Evolutionary conservation across 2,888 invertebrate species (phyloP), one percentile per base, ranked within the genome.

Genomic region (Andrena hattorfiana): DNA sequence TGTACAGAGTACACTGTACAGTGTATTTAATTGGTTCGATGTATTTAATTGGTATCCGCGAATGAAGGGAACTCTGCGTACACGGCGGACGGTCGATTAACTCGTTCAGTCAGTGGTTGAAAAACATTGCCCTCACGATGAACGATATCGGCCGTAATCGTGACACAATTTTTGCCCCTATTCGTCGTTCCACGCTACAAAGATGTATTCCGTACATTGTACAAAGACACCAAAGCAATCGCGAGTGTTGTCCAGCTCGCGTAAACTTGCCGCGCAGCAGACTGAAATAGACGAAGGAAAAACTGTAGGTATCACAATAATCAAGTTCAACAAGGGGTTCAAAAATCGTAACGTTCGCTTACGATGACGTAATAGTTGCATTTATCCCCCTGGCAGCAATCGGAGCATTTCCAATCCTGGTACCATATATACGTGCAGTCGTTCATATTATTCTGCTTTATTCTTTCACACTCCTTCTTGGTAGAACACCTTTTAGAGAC

Each of bases 361-460:
- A 99, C 99, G 93, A 99, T 98, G 68, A 98, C 96, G 94, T 97
- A 99, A 93, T 98, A 99, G 94, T 99, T 99, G 94, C 99, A 99
- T 73, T 98, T 96, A 94, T 99, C 99, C 68, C 99, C 99, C 92
- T 97, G 97, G 93, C 99, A 99, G 94, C 99, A 99, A 93, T 99
- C 98, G 0, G 98, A 97, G 94, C 99, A 99, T 85, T 97, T 97
- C 99, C 99, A 99, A 94, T 99, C 99, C 92, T 98, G 97, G 92
- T 99, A 99, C 98, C 98, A 98, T 89, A 98, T 97, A 91, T 98
- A 97, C 0, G 98, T 97, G 91, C 98, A 99, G 79, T 96, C 95
- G 7, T 95, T 96, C 97, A 97, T 97, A 90, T 96, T 96, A 54
- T 95, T 95, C 75, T 95, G 95, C 80, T 97, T 95, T 70, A 96